These are phyloP conservation scores for Nycteola revayana DNA, from an alignment of 2,888 invertebrate genomes.

Conservation along the genomic window DNA sequence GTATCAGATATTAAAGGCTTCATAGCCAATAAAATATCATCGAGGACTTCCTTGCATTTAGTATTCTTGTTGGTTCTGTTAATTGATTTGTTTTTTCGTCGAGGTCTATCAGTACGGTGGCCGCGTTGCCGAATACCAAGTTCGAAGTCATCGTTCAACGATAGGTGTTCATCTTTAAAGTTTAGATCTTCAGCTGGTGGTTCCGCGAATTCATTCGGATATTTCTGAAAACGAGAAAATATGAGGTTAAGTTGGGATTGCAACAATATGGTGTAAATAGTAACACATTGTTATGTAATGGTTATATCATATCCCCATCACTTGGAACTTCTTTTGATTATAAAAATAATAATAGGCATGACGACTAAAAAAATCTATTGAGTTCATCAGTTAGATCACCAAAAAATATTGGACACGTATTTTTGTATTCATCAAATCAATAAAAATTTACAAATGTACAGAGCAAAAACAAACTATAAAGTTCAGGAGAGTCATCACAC, in stretches of 20 bases:
- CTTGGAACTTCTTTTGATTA: no score
- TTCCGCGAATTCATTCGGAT: slow-evolving; percentile 21
- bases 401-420: no score
- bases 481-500: no score
- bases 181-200: slow-evolving; percentile 4
- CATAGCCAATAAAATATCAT: slow-evolving; percentile 58
- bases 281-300: no score
- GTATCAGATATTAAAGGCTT: slow-evolving; percentile 43
- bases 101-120: slow-evolving; percentile 56
- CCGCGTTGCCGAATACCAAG: slow-evolving; percentile 51
- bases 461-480: no score
- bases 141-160: slow-evolving; percentile 39
- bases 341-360: no score
- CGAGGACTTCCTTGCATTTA: slow-evolving; percentile 54
- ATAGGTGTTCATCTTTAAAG: slow-evolving; percentile 49
- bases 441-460: no score
- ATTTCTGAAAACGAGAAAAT: slow-evolving; percentile 24
- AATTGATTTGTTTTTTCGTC: slow-evolving; percentile 30
- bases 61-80: slow-evolving; percentile 28
- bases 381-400: no score
- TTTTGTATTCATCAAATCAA: no score
- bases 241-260: background rate
- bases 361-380: no score
- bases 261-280: no score
- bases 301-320: no score